A percentile compares a stretch with the other conserved stretches of the same genome.
Evolutionary conservation across 2,888 invertebrate species (phyloP).

Genomic region (Nudaria mundana): DNA sequence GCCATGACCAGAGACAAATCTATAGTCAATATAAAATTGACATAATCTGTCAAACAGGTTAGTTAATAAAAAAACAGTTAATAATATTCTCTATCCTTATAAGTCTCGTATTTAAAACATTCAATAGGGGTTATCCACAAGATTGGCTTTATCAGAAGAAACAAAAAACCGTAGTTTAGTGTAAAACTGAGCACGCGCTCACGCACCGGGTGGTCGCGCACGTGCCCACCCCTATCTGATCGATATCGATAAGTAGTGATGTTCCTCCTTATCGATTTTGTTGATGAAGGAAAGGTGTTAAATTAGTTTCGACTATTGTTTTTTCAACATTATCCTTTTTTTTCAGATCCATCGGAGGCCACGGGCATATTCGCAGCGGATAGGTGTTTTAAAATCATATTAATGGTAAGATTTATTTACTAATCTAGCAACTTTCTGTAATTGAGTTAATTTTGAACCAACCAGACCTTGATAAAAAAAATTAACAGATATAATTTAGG

Average conservation of each 20-base stretch:
- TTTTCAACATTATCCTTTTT: conserved; percentile 16
- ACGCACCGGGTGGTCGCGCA: conserved; percentile 69
- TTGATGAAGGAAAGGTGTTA: conserved; percentile 15
- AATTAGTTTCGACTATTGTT: conserved; percentile 10
- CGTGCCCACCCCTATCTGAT: conserved; percentile 74
- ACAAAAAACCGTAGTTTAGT: conserved; percentile 39
- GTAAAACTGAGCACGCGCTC: conserved; percentile 51
- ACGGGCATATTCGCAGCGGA: conserved; percentile 67
- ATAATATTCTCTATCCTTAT: neutral
- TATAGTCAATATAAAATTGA: too few relatives aligned
- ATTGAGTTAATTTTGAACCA: conserved; percentile 8
- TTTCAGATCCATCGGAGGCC: conserved; percentile 70
- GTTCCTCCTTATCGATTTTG: conserved; percentile 34
- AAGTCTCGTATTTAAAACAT: conserved; percentile 9
- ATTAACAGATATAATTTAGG: too few relatives aligned
- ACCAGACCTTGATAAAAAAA: too few relatives aligned
- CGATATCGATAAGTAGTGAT: conserved; percentile 56
- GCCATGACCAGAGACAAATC: too few relatives aligned
- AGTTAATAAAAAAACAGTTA: neutral
- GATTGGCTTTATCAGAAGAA: conserved; percentile 34
- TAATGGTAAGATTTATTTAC: conserved; percentile 62
- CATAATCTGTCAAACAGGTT: too few relatives aligned
- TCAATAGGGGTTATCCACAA: conserved; percentile 31
- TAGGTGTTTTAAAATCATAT: conserved; percentile 73
- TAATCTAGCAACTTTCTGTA: conserved; percentile 44